Evolutionary conservation across 2,113 vertebrate genomes (phyloP), one percentile per base, ranked within the genome.

Genomic region (Cricetomys ansorgei): DNA sequence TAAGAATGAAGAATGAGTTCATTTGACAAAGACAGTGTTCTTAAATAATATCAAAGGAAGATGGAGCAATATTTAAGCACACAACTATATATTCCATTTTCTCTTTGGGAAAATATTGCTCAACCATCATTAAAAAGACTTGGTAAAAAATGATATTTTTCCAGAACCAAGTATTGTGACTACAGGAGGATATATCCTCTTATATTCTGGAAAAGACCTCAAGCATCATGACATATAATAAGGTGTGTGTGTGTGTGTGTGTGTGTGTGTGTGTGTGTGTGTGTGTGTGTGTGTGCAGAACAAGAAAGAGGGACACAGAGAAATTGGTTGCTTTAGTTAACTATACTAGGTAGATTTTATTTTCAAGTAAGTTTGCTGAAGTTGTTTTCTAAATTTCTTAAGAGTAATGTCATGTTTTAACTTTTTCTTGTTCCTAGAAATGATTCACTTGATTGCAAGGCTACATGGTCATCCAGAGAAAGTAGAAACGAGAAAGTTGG

Each of bases 361-460:
- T 97, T 96, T 98, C 80, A 45, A 40, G 27, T 91, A 79, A 70
- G 79, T 57, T 89, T 92, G 27, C 25, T 93, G 57, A 64, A 31
- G 7, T 34, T 97, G 43, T 80, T 87, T 96, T 76, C 16, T 64
- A 72, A 55, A 29, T 95, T 94, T 27, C 6, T 67, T 92, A 15
- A 80, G 48, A 89, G 2, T 97, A 53, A 72, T 29, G 0, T 2
- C 15, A 21, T 94, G 3, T 92, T 95, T 94, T 16, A 70, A 89
- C 72, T 62, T 88, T 95, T 9, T 97, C 0, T 98, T 91, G 96
- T 97, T 88, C 88, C 64, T 97, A 98, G 98, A 98, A 98, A 98
- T 98, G 97, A 90, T 95, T 97, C 92, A 95, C 40, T 81, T 86
- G 92, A 37, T 43, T 79, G 34, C 0, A 7, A 97, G 86, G 45